These are phyloP conservation scores for Psix sp. DNA, from an alignment of 1,140 invertebrate species.

Conservation along the genomic window DNA sequence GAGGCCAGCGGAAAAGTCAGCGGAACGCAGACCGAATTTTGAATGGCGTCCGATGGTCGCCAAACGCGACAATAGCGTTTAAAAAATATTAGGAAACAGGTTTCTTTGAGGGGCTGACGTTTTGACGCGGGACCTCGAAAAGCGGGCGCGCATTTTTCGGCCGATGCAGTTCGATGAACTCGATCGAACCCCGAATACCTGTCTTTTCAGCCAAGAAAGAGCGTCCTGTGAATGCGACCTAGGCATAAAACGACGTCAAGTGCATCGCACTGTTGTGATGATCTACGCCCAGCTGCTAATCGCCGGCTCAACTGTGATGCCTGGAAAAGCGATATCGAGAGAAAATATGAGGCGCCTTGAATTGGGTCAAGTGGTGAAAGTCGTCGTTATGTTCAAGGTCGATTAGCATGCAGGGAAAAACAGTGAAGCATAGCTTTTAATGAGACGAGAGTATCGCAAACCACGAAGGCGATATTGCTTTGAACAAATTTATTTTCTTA, in stretches of 20 bases:
- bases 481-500: too few species aligned
- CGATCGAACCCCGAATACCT: constrained; percentile 25
- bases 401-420: background rate
- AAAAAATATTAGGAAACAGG: constrained; percentile 32
- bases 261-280: constrained; percentile 23
- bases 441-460: too few species aligned
- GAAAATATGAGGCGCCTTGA: constrained; percentile 10
- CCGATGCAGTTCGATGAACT: constrained; percentile 28
- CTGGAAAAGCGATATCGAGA: constrained; percentile 16
- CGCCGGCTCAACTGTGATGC: background rate
- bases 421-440: too few species aligned
- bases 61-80: constrained; percentile 8
- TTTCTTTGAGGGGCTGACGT: constrained; percentile 28
- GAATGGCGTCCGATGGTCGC: constrained; percentile 21
- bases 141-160: constrained; percentile 18
- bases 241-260: constrained; percentile 27
- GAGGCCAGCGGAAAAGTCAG: constrained; percentile 18
- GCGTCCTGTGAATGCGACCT: constrained; percentile 14
- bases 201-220: constrained; percentile 14
- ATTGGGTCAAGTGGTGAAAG: constrained; percentile 36
- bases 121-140: constrained; percentile 22
- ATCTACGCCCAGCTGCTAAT: constrained; percentile 36
- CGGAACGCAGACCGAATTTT: constrained; percentile 17
- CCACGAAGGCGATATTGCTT: too few species aligned
- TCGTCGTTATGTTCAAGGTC: constrained; percentile 11